Conservation (phyloP, 30 jellyfish, hydroid and myxozoan species). For the Rhopilema esculentum region DNA sequence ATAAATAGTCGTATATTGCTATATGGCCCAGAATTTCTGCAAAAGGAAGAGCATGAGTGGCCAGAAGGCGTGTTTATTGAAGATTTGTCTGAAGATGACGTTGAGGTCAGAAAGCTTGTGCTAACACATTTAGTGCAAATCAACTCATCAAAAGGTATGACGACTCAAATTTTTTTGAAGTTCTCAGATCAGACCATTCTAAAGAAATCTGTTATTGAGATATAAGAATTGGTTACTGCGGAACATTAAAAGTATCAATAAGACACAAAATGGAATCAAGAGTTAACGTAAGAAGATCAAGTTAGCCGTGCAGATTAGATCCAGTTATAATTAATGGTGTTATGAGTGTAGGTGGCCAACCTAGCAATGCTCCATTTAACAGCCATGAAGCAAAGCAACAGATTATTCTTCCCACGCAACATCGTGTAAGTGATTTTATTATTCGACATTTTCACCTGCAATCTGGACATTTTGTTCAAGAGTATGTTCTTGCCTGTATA, state of each 20-base stretch:
- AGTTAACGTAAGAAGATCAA: slow-evolving; percentile 13
- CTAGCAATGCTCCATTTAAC: no score
- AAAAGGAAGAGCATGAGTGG: slow-evolving; percentile 24
- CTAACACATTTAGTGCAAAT: no score
- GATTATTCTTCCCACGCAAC: no score
- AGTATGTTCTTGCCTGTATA: no score
- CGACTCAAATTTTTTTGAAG: slow-evolving; percentile 31
- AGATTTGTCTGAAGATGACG: slow-evolving; percentile 43
- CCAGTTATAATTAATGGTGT: slow-evolving; percentile 26
- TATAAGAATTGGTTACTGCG: slow-evolving; percentile 41
- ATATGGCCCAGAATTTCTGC: slow-evolving; percentile 52
- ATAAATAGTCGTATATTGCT: slow-evolving; percentile 36
- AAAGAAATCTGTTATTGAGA: slow-evolving; percentile 44
- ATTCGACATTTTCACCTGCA: no score
- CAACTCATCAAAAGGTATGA: no score
- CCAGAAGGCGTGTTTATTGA: neutral
- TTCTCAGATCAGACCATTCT: slow-evolving; percentile 16
- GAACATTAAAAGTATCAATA: slow-evolving; percentile 1
- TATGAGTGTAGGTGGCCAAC: no score
- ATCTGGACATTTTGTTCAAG: no score
- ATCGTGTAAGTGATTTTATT: no score
- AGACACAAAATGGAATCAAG: slow-evolving; percentile 15
- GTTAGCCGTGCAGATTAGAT: slow-evolving; percentile 23
- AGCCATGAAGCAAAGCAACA: no score
- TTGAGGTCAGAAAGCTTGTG: slow-evolving; percentile 28